phyloP scores from a whole-genome alignment of 2,113 vertebrate species.

The Brachypteracias leptosomus region DNA sequence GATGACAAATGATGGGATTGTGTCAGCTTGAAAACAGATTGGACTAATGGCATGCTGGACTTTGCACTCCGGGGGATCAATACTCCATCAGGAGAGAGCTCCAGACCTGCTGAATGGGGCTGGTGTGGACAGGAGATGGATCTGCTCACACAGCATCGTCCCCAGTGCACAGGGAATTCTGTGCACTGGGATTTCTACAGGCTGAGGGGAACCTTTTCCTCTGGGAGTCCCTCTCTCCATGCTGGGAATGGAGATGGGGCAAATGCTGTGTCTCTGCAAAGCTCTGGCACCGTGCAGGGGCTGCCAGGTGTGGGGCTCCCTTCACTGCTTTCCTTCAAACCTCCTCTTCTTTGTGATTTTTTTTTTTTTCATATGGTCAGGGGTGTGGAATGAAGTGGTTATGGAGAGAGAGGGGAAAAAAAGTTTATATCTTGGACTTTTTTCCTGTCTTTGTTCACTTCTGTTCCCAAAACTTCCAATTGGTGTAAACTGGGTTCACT shows the following conservation, averaged over 20 bases:
- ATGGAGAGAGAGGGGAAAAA: not conserved
- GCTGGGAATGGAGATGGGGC: rapidly evolving
- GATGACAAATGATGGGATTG: constrained; percentile 88
- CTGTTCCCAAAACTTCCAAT: not conserved
- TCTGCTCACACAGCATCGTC: not conserved
- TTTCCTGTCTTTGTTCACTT: not conserved
- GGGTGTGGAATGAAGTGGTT: not conserved
- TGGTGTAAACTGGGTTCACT: not conserved
- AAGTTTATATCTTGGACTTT: not conserved
- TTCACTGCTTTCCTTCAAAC: not conserved
- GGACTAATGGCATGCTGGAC: constrained; percentile 76
- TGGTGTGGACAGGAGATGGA: constrained; percentile 41
- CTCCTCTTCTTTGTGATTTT: too few relatives aligned
- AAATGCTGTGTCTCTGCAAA: rapidly evolving
- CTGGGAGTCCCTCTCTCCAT: rapidly evolving
- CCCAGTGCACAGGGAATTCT: not conserved
- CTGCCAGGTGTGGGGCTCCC: rapidly evolving
- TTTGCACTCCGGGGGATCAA: constrained; percentile 76
- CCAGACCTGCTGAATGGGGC: constrained; percentile 31
- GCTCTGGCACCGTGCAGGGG: not conserved
- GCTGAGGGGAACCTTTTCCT: not conserved
- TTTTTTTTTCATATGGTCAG: not conserved
- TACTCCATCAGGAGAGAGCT: constrained; percentile 70
- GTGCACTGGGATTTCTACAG: rapidly evolving
- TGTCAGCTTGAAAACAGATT: constrained; percentile 76